Conservation (phyloP, 2,888 invertebrate species). For the Dryadula phaetusa region DNA sequence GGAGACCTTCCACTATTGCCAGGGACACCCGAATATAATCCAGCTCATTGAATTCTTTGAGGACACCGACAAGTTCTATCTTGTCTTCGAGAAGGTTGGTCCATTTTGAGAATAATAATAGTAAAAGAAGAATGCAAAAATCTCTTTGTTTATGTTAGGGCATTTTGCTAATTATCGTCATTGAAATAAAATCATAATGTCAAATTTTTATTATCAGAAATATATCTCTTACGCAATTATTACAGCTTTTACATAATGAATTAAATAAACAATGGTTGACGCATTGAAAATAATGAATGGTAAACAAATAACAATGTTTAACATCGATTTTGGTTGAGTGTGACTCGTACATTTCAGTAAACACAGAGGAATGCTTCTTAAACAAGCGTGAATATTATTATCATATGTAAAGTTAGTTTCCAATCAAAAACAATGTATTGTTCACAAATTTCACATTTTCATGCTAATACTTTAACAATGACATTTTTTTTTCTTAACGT, state of each 20-base stretch:
- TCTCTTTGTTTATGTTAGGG: too few species aligned
- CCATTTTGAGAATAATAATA: too few species aligned
- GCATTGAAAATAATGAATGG: not conserved
- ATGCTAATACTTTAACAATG: conserved; percentile 10
- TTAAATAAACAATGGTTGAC: not conserved
- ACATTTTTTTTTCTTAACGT: not conserved
- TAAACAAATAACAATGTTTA: not conserved
- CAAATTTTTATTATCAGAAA: too few species aligned
- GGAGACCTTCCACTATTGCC: conserved; percentile 99
- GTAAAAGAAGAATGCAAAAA: too few species aligned
- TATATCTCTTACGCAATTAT: not conserved
- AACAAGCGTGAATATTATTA: conserved; percentile 1
- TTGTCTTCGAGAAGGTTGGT: conserved; percentile 97
- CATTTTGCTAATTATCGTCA: too few species aligned
- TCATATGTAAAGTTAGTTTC: conserved; percentile 1
- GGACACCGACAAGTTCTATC: conserved; percentile 98
- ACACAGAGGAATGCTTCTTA: conserved; percentile 6
- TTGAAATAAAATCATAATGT: too few species aligned
- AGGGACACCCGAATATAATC: conserved; percentile 98
- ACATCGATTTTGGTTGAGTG: not conserved
- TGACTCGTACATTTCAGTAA: not conserved
- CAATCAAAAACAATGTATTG: conserved; percentile 8
- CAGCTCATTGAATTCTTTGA: conserved; percentile 99
- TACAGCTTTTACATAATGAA: not conserved
- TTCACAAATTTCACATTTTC: conserved; percentile 20